A percentile compares a stretch with the other conserved stretches of the same genome.
These are phyloP conservation scores for Embiotoca jacksoni DNA, from an alignment of 2,113 vertebrate species.

Conservation along the genomic window DNA sequence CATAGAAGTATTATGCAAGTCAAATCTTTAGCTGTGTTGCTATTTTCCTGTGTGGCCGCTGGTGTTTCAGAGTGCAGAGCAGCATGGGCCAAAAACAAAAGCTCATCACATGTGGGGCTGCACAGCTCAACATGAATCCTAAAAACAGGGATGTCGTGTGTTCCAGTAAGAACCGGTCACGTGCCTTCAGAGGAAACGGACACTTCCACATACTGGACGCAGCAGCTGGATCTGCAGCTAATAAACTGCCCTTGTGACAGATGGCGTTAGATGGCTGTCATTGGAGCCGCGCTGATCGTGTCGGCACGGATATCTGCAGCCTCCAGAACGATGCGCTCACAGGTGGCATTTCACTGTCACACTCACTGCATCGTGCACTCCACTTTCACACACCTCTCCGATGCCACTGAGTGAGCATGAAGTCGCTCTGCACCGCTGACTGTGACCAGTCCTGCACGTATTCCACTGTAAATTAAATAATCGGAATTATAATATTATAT, in stretches of 20 bases:
- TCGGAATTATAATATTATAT: no score
- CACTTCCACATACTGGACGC: slow-evolving; percentile 64
- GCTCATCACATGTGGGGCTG: neutral
- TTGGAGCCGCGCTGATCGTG: slow-evolving; percentile 77
- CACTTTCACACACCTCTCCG: slow-evolving; percentile 63
- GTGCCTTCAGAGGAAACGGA: slow-evolving; percentile 45
- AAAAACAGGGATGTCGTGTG: slow-evolving; percentile 23
- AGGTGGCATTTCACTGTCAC: slow-evolving; percentile 62
- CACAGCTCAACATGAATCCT: neutral
- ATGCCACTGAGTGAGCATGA: slow-evolving; percentile 38
- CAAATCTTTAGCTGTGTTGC: neutral
- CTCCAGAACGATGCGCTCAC: slow-evolving; percentile 58
- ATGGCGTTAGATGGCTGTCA: slow-evolving; percentile 75
- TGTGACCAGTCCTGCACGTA: neutral
- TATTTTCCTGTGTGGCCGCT: slow-evolving; percentile 15
- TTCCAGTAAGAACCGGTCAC: neutral
- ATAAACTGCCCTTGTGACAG: slow-evolving; percentile 75
- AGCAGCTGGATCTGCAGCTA: slow-evolving; percentile 74
- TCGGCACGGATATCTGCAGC: slow-evolving; percentile 65
- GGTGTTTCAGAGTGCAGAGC: neutral
- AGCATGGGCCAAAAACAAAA: neutral
- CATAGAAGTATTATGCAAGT: slow-evolving; percentile 43
- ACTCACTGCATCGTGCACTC: slow-evolving; percentile 38
- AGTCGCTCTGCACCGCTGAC: neutral
- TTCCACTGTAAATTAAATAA: no score